phyloP scores from a whole-genome alignment of 2,888 invertebrate genomes.

The Himalopsyche japonica region DNA sequence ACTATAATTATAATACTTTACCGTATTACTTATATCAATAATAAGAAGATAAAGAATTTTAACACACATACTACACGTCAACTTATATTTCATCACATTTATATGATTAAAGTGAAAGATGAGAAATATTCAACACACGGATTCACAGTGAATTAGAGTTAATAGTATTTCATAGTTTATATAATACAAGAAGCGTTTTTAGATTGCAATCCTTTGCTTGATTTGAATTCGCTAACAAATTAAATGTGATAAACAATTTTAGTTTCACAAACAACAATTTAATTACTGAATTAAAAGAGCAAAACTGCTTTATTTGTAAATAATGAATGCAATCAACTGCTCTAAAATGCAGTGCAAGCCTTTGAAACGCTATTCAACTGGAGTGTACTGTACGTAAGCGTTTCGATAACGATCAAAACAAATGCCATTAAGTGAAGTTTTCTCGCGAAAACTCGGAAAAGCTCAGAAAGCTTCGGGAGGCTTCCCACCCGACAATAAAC shows the following conservation, averaged over 20 bases:
- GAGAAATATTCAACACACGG: too few relatives aligned
- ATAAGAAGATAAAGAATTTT: too few relatives aligned
- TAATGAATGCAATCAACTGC: background rate
- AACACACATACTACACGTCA: too few relatives aligned
- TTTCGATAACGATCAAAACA: conserved; percentile 41
- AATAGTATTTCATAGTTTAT: too few relatives aligned
- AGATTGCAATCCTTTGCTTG: too few relatives aligned
- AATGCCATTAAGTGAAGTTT: conserved; percentile 40
- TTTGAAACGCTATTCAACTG: background rate
- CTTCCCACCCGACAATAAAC: conserved; percentile 26
- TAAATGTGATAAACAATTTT: background rate
- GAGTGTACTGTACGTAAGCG: conserved; percentile 31
- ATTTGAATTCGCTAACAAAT: too few relatives aligned
- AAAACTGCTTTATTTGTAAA: background rate
- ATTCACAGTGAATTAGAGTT: too few relatives aligned
- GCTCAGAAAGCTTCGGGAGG: conserved; percentile 18
- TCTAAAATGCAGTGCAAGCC: conserved; percentile 5
- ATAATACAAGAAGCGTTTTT: too few relatives aligned
- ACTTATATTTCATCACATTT: too few relatives aligned
- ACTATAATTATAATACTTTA: too few relatives aligned
- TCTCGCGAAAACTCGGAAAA: conserved; percentile 19
- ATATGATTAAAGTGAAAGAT: too few relatives aligned
- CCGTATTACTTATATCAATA: too few relatives aligned
- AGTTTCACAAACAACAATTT: background rate
- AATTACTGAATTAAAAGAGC: background rate